Evolutionary conservation across 1,140 invertebrate species (phyloP).

Genomic region (Zaprionus inermis): DNA sequence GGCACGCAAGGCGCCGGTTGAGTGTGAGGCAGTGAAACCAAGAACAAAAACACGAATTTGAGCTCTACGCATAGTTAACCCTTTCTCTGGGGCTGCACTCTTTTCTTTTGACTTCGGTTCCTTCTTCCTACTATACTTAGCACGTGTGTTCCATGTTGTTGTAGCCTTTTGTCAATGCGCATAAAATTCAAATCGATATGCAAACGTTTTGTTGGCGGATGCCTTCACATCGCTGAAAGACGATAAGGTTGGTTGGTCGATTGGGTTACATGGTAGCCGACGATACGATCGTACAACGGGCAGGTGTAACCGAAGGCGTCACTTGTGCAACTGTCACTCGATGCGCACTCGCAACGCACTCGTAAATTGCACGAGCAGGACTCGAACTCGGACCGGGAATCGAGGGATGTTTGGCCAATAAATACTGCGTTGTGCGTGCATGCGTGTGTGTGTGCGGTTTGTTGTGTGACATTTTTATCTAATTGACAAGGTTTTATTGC

Average conservation of each 20-base stretch:
- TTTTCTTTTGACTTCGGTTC: slow-evolving; percentile 49
- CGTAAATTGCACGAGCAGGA: slow-evolving; percentile 66
- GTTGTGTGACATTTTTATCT: slow-evolving; percentile 84
- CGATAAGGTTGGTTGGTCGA: slow-evolving; percentile 50
- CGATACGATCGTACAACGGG: slow-evolving; percentile 47
- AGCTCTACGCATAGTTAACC: slow-evolving; percentile 19
- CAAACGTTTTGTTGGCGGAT: slow-evolving; percentile 61
- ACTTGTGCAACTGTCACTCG: slow-evolving; percentile 66
- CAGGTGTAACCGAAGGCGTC: slow-evolving; percentile 81
- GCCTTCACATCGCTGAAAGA: slow-evolving; percentile 58
- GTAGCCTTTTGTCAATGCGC: slow-evolving; percentile 51
- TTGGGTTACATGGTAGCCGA: slow-evolving; percentile 40
- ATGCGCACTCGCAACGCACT: slow-evolving; percentile 44
- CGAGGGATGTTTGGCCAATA: slow-evolving; percentile 57
- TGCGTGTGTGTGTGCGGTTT: slow-evolving; percentile 69
- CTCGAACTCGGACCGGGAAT: not conserved
- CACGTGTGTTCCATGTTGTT: slow-evolving; percentile 5
- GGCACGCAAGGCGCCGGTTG: slow-evolving; percentile 75
- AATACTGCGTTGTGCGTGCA: slow-evolving; percentile 55
- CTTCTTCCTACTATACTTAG: not conserved
- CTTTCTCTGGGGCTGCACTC: not conserved
- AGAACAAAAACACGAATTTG: slow-evolving; percentile 5
- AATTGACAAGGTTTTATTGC: slow-evolving; percentile 81
- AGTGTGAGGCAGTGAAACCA: slow-evolving; percentile 22
- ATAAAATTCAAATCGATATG: slow-evolving; percentile 76